These are phyloP conservation scores for Escarpia spicata DNA, from an alignment of 2,888 invertebrate species.

Conservation along the genomic window DNA sequence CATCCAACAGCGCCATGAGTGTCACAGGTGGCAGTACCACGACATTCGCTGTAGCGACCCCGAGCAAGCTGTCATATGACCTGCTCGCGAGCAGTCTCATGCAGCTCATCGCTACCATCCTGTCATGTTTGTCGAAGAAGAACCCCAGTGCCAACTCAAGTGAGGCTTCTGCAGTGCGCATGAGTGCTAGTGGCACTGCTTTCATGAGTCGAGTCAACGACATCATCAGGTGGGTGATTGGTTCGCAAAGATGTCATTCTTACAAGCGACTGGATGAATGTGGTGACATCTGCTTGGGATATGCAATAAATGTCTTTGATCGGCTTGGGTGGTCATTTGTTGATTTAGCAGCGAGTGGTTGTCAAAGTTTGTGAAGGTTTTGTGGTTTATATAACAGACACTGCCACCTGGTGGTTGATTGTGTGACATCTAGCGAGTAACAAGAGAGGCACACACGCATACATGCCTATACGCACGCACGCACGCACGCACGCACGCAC, in stretches of 20 bases:
- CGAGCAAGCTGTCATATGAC: constrained; percentile 60
- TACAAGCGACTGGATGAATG: no score
- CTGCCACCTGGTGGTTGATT: not conserved
- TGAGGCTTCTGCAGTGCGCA: constrained; percentile 57
- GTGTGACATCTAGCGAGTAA: not conserved
- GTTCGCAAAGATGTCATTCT: not conserved
- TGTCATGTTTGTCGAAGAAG: constrained; percentile 59
- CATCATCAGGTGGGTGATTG: constrained; percentile 61
- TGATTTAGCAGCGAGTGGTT: not conserved
- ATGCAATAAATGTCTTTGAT: not conserved
- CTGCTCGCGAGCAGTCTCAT: constrained; percentile 59
- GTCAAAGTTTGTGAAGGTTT: not conserved
- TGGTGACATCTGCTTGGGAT: not conserved
- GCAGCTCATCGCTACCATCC: constrained; percentile 54
- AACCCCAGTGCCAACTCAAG: constrained; percentile 53
- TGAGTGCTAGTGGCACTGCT: constrained; percentile 52
- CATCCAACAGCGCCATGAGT: not conserved
- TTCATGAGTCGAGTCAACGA: constrained; percentile 61
- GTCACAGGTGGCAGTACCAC: constrained; percentile 27
- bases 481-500: not conserved
- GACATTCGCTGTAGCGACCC: not conserved
- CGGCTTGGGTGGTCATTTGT: not conserved
- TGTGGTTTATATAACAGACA: not conserved
- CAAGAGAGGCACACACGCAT: not conserved
- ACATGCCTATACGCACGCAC: not conserved